Conservation (phyloP, 2,113 vertebrate genomes). For the Xenopus tropicalis region UCB_Xtro_10.0 CM004443.2:133597001-133597500, state of each 20-base stretch:
- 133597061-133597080: conserved; percentile 2
- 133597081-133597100: conserved; percentile 8
- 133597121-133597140: conserved; percentile 9
- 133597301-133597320: too few relatives aligned
- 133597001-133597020: neutral
- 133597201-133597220: conserved; percentile 21
- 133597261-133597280: neutral
- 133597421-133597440: too few relatives aligned
- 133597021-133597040: neutral
- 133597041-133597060: neutral
- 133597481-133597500: too few relatives aligned
- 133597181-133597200: conserved; percentile 16
- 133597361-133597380: too few relatives aligned
- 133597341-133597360: too few relatives aligned
- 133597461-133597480: too few relatives aligned
- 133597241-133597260: conserved; percentile 13
- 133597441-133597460: too few relatives aligned
- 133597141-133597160: conserved; percentile 17
- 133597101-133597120: conserved; percentile 8
- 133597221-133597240: neutral
- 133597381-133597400: too few relatives aligned
- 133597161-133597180: conserved; percentile 14
- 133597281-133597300: neutral
- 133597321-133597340: too few relatives aligned
- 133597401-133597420: too few relatives aligned